These are phyloP conservation scores for Psammodynastes pulverulentus DNA, from an alignment of 2,113 vertebrate genomes.

Conservation along the genomic window DNA sequence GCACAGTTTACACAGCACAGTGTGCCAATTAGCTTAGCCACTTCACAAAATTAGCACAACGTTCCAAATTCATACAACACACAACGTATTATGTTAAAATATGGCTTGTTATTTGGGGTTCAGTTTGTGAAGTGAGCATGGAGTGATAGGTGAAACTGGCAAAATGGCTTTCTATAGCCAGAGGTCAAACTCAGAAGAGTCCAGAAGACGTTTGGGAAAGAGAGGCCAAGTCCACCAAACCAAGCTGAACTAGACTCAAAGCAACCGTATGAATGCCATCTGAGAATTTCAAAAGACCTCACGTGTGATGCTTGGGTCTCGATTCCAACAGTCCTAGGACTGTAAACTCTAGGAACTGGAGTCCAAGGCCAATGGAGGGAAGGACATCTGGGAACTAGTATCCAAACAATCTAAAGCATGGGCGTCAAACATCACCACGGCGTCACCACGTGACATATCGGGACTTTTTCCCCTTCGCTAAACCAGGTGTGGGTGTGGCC, in stretches of 20 bases:
- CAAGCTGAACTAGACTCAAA: background rate
- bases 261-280: background rate
- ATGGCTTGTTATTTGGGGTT: background rate
- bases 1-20: background rate
- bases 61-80: background rate
- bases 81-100: background rate
- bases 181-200: background rate
- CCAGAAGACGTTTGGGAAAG: background rate
- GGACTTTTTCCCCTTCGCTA: too few species aligned
- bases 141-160: background rate
- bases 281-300: background rate
- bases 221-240: background rate
- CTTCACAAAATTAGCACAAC: background rate
- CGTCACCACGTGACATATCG: too few species aligned
- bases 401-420: background rate
- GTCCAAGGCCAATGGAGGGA: background rate
- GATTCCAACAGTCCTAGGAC: background rate
- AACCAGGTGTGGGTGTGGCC: too few species aligned
- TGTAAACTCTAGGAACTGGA: background rate
- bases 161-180: background rate
- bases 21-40: background rate
- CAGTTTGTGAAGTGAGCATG: background rate
- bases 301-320: background rate
- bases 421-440: too few species aligned
- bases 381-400: background rate